Conservation (phyloP, 1,140 invertebrate species). For the Dryas iulia region DNA sequence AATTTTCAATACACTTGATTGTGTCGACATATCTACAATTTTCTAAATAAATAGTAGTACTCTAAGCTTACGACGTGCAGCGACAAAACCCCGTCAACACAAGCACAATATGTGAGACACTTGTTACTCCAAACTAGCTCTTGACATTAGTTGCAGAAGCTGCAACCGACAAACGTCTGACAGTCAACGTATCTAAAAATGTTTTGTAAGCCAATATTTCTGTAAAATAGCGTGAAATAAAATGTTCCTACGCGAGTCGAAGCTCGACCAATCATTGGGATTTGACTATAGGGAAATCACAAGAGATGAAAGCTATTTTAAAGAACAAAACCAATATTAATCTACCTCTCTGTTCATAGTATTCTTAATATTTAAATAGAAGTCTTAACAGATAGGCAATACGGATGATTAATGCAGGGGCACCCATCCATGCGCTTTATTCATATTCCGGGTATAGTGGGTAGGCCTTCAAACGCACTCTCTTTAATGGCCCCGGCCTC, state of each 20-base stretch:
- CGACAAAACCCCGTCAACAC: constrained; percentile 10
- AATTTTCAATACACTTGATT: no score
- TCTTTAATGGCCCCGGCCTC: constrained; percentile 56
- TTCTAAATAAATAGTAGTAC: not conserved
- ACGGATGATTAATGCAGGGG: constrained; percentile 47
- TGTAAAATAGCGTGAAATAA: not conserved
- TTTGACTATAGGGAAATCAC: constrained; percentile 1
- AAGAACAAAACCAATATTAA: constrained; percentile 5
- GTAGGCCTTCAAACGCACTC: constrained; percentile 57
- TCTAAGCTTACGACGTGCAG: not conserved
- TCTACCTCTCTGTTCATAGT: constrained; percentile 3
- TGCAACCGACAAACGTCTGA: constrained; percentile 9
- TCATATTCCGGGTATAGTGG: constrained; percentile 48
- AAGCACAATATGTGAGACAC: constrained; percentile 3
- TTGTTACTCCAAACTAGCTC: constrained; percentile 10
- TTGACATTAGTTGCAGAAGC: not conserved
- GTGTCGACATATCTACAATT: not conserved
- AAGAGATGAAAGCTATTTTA: constrained; percentile 3
- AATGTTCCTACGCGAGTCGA: not conserved
- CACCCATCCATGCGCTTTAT: constrained; percentile 52
- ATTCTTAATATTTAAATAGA: constrained; percentile 14
- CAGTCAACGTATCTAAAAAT: constrained; percentile 7
- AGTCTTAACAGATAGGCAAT: constrained; percentile 26
- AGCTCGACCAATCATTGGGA: constrained; percentile 1
- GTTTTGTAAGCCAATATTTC: constrained; percentile 2